phyloP scores from a whole-genome alignment of 2,888 invertebrate species.

The Ischnus inquisitorius region DNA sequence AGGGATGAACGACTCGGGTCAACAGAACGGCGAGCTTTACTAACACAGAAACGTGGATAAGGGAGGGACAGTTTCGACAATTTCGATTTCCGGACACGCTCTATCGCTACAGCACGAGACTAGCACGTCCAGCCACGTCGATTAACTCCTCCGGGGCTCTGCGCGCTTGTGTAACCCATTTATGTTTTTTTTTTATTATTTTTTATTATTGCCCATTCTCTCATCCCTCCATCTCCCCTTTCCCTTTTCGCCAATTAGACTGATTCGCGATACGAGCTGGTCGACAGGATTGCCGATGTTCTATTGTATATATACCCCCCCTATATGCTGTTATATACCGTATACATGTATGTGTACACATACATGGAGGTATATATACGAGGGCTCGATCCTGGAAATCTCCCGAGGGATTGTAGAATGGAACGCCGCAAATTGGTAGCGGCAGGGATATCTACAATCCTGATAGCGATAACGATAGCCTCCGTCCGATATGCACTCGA shows the following conservation, averaged over 20 bases:
- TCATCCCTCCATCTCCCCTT: conserved; percentile 17
- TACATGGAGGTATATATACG: conserved; percentile 14
- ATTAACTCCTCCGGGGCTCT: conserved; percentile 58
- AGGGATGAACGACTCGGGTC: neutral
- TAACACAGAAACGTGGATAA: conserved; percentile 8
- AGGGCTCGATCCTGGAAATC: conserved; percentile 22
- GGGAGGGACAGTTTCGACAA: conserved; percentile 54
- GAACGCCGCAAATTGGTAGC: conserved; percentile 38
- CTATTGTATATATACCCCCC: neutral
- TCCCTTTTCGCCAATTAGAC: conserved; percentile 43
- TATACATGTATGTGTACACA: neutral
- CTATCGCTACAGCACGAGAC: conserved; percentile 38
- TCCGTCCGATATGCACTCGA: conserved; percentile 25
- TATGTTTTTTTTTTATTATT: conserved; percentile 33
- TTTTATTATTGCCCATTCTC: conserved; percentile 37
- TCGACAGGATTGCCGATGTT: conserved; percentile 45
- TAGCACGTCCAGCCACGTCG: conserved; percentile 55
- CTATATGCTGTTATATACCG: neutral
- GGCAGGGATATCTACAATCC: conserved; percentile 19
- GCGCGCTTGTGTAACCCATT: conserved; percentile 41
- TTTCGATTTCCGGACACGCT: conserved; percentile 62
- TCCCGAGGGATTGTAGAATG: conserved; percentile 35
- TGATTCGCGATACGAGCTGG: conserved; percentile 33
- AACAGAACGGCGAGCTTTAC: conserved; percentile 21
- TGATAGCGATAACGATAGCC: conserved; percentile 44